Conservation (phyloP, 2,888 invertebrate genomes). For the Rotaria magnacalcarata region DNA sequence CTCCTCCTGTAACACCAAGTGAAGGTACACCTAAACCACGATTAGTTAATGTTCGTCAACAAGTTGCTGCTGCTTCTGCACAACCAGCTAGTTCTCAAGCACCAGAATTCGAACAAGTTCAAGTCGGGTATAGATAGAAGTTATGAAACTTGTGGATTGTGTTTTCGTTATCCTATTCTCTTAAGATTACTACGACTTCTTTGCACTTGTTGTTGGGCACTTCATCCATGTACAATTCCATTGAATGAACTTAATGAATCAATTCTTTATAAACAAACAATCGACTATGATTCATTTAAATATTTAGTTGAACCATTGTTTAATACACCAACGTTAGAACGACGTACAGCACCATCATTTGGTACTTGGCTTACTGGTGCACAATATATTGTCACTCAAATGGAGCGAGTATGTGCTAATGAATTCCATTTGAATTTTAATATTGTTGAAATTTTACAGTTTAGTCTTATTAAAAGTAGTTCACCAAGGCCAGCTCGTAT, state of each 20-base stretch:
- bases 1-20: not conserved
- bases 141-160: not conserved
- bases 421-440: too few species aligned
- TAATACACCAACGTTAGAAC: conserved; percentile 9
- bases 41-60: conserved; percentile 28
- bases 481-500: conserved; percentile 7
- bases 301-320: conserved; percentile 21
- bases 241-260: conserved; percentile 23
- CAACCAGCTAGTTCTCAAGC: conserved; percentile 2
- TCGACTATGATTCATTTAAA: conserved; percentile 32
- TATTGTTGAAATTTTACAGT: not conserved
- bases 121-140: not conserved
- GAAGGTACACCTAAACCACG: conserved; percentile 19
- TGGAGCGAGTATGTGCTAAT: not conserved
- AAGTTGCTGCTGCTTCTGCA: conserved; percentile 17
- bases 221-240: conserved; percentile 13
- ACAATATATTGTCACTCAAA: conserved; percentile 26
- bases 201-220: conserved; percentile 6
- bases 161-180: not conserved
- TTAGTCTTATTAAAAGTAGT: conserved; percentile 5
- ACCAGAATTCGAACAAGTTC: conserved; percentile 18
- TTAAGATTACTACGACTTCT: not conserved
- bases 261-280: not conserved
- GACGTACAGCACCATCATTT: conserved; percentile 33
- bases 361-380: conserved; percentile 25